A percentile compares a stretch with the other conserved stretches of the same genome.
phyloP scores from a whole-genome alignment of 2,888 invertebrate species.

The Serripes groenlandicus region DNA sequence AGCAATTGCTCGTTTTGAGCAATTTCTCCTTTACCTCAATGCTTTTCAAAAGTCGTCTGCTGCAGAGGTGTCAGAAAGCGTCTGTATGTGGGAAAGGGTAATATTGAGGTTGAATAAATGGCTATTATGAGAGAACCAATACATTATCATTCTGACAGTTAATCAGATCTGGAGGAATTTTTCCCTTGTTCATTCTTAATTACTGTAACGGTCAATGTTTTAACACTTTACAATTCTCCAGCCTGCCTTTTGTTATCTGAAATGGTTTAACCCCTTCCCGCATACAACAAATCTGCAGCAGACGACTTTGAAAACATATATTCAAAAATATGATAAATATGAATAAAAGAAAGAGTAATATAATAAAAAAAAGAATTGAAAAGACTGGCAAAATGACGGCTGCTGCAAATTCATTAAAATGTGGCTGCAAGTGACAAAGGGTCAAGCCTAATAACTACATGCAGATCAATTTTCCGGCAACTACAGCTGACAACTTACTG shows the following conservation, averaged over 20 bases:
- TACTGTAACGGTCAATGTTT: slow-evolving; percentile 7
- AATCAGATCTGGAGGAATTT: slow-evolving; percentile 15
- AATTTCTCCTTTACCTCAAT: slow-evolving; percentile 7
- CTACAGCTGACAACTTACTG: too few species aligned
- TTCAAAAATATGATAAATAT: too few species aligned
- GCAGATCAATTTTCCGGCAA: too few species aligned
- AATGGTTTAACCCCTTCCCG: too few species aligned
- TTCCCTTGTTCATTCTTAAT: slow-evolving; percentile 14
- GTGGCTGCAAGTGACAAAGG: too few species aligned
- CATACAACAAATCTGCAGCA: too few species aligned
- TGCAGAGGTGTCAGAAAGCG: neutral
- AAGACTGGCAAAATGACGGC: too few species aligned
- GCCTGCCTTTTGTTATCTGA: neutral
- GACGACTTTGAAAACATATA: too few species aligned
- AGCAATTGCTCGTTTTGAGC: neutral
- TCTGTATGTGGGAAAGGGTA: neutral
- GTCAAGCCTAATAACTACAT: too few species aligned
- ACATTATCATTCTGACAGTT: slow-evolving; percentile 22
- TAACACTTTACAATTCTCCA: neutral
- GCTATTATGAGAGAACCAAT: neutral
- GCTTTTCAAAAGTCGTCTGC: neutral
- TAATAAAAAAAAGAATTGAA: too few species aligned
- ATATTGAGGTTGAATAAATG: neutral
- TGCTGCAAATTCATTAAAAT: too few species aligned
- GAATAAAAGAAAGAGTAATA: too few species aligned